These are phyloP conservation scores for Stenopsyche tienmushanensis DNA, from an alignment of 1,140 invertebrate genomes.

Conservation along the genomic window DNA sequence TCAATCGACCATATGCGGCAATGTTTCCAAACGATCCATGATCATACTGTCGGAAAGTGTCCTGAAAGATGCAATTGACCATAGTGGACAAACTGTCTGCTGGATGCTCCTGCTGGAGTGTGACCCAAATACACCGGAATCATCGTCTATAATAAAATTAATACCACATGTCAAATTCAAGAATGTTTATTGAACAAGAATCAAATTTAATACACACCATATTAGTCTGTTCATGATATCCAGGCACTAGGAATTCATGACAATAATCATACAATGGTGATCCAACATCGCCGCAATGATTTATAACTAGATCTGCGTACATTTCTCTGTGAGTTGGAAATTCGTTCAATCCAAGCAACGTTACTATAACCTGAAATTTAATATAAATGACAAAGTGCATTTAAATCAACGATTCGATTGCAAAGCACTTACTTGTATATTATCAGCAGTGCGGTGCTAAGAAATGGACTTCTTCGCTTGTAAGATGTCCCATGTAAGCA, in stretches of 20 bases:
- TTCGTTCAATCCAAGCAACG: slow-evolving; percentile 55
- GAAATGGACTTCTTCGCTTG: slow-evolving; percentile 47
- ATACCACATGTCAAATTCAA: not conserved
- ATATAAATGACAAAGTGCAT: not conserved
- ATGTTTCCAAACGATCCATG: not conserved
- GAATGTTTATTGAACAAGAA: not conserved
- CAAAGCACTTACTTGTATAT: slow-evolving; percentile 7
- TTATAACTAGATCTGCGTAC: slow-evolving; percentile 53
- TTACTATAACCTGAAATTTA: slow-evolving; percentile 12
- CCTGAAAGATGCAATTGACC: not conserved
- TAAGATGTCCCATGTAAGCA: slow-evolving; percentile 49
- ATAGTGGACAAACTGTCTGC: not conserved
- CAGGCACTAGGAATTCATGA: slow-evolving; percentile 60
- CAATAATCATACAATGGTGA: too few relatives aligned
- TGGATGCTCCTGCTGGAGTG: not conserved
- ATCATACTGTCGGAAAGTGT: not conserved
- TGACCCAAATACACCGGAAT: not conserved
- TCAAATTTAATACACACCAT: slow-evolving; percentile 43
- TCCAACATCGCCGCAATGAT: slow-evolving; percentile 55
- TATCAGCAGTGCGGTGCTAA: slow-evolving; percentile 30
- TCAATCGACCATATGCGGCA: not conserved
- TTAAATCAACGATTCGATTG: not conserved
- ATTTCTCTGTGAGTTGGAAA: slow-evolving; percentile 57
- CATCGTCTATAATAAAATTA: not conserved
- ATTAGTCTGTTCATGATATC: slow-evolving; percentile 59